phyloP scores from a whole-genome alignment of 2,888 invertebrate genomes.

The Tupiocoris notatus region DNA sequence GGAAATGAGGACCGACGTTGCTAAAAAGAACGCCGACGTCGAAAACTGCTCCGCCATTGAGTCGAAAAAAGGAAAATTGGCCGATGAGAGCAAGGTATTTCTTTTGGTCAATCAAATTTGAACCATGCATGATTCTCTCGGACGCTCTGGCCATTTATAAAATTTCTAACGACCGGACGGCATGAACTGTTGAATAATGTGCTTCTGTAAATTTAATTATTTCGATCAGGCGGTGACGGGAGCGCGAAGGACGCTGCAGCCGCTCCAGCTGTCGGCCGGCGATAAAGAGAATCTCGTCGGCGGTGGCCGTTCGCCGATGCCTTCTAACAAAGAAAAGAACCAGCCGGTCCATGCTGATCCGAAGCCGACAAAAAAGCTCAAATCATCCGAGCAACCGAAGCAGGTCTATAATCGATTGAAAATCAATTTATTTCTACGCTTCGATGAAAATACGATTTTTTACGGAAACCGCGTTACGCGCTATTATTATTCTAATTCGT shows the following conservation, averaged over 20 bases:
- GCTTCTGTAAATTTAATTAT: neutral
- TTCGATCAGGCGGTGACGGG: constrained; percentile 47
- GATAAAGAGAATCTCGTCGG: constrained; percentile 72
- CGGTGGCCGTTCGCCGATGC: constrained; percentile 59
- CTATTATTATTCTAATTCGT: too few species aligned
- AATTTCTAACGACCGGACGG: too few species aligned
- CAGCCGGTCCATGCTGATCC: neutral
- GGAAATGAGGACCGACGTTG: constrained; percentile 43
- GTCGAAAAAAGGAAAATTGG: constrained; percentile 7
- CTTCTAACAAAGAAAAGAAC: constrained; percentile 38
- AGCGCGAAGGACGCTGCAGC: constrained; percentile 67
- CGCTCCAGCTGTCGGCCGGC: constrained; percentile 67
- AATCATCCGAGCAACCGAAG: constrained; percentile 1
- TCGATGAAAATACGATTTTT: too few species aligned
- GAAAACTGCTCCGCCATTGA: constrained; percentile 3
- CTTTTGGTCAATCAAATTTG: too few species aligned
- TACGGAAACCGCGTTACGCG: too few species aligned
- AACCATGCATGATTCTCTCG: too few species aligned
- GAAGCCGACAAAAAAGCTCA: constrained; percentile 10
- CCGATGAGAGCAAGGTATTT: constrained; percentile 10
- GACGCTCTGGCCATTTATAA: too few species aligned
- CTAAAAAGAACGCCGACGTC: constrained; percentile 11
- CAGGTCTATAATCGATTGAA: too few species aligned
- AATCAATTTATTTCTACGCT: too few species aligned
- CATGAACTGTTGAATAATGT: neutral